Evolutionary conservation across 2,888 invertebrate species (phyloP).

Genomic region (Silvanus unidentatus): DNA sequence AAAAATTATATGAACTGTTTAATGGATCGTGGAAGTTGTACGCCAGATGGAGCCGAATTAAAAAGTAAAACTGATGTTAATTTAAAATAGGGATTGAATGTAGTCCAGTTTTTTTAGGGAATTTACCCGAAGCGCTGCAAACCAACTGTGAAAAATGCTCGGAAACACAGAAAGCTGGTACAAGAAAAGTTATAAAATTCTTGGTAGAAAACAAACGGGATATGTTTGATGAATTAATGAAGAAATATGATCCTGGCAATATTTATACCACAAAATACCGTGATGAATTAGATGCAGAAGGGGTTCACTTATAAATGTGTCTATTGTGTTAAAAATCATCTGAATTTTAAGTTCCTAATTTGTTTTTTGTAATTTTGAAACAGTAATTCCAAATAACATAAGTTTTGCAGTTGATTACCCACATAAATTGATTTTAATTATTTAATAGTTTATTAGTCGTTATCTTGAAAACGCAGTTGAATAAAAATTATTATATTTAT

Average conservation of each 20-base stretch:
- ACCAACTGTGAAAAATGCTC: slow-evolving; percentile 63
- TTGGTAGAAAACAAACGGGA: slow-evolving; percentile 58
- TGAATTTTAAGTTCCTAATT: too few species aligned
- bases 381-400: too few species aligned
- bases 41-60: slow-evolving; percentile 62
- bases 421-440: too few species aligned
- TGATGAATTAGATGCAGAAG: slow-evolving; percentile 4
- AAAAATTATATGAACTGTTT: slow-evolving; percentile 44
- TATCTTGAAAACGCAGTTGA: too few species aligned
- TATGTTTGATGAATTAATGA: slow-evolving; percentile 57
- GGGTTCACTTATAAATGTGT: background rate
- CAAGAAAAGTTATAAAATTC: slow-evolving; percentile 57
- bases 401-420: too few species aligned
- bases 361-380: too few species aligned
- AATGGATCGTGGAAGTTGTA: slow-evolving; percentile 58
- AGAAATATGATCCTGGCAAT: slow-evolving; percentile 60
- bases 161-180: slow-evolving; percentile 57
- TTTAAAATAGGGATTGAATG: too few species aligned
- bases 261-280: background rate
- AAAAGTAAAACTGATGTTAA: too few species aligned
- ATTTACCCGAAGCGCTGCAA: slow-evolving; percentile 64
- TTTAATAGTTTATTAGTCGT: too few species aligned
- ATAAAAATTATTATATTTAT: too few species aligned
- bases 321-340: too few species aligned
- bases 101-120: slow-evolving; percentile 41